Base-by-base conservation (phyloP, 2,888 invertebrate species). In the Vanessa cardui region DNA sequence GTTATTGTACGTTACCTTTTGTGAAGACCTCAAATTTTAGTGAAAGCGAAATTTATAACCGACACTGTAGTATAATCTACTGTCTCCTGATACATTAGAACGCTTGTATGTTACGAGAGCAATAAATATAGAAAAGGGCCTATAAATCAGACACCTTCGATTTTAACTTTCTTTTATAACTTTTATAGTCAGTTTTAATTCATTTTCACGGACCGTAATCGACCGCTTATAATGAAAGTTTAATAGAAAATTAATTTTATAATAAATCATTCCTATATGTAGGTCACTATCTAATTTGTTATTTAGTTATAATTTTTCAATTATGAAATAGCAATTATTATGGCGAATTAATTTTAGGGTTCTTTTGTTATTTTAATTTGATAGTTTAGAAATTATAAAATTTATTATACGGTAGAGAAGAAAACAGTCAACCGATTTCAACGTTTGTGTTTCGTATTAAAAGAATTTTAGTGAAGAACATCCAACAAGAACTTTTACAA, bases 161-260 rank as follows among this genome's bases (percentile, higher is more conserved):
- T 80, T 79, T 78, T 69, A 84, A 86, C 86, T 86, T 89, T 87
- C 86, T 84, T 85, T 82, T 77, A 79, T 77, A 76, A 78, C 80
- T 81, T 80, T 77, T 75, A 79, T 78, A 77, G 77, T 76, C 75
- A 77, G 78, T 79, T 78, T 80, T 77, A 33, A 80, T 81, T 82
- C 69, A 58, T 74, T 76, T 74, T 72, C 74, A 76, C 74, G 74
- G 73, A 66, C 66, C 71, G 71, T 71, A 74, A 73, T 71, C 70
- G 62, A 64, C 66, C 68, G 71, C 68, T 64, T 62, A 52, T 64
- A 76, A 74, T 76, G 72, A 65, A 69, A 66, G 67, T 62, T 75
- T 68, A 72, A 77, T 75, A 75, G 70, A 72, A 75, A 75, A 73
- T 74, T 73, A 68, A 71, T 72, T 73, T 71, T 68, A 66, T 73